Conservation (phyloP, 2,888 invertebrate genomes). For the Eugnorisma glareosa region DNA sequence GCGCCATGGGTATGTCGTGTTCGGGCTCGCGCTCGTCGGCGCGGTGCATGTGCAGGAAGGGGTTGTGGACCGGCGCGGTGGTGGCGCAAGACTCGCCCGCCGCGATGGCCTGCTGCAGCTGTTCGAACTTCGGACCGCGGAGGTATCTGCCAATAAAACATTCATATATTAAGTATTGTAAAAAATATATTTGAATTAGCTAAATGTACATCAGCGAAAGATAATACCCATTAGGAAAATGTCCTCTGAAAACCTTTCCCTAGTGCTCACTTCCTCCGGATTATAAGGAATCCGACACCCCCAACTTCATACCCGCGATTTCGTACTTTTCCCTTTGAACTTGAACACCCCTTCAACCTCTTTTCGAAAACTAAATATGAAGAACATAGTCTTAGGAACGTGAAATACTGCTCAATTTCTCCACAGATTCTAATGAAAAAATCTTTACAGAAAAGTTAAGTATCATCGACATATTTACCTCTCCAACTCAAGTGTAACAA, state of each 20-base stretch:
- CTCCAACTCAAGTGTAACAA: constrained; percentile 96
- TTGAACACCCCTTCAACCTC: background rate
- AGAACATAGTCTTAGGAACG: background rate
- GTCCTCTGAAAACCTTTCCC: background rate
- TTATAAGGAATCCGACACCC: background rate
- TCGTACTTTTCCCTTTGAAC: background rate
- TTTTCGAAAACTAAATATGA: background rate
- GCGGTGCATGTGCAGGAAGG: constrained; percentile 90
- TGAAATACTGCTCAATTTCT: background rate
- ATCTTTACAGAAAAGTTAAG: background rate
- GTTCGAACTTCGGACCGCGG: constrained; percentile 97
- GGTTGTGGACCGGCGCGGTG: constrained; percentile 90
- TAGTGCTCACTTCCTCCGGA: background rate
- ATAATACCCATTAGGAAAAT: background rate
- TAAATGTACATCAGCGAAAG: background rate
- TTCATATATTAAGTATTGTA: background rate
- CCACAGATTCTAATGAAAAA: background rate
- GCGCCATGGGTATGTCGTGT: constrained; percentile 84
- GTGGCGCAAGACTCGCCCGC: constrained; percentile 93
- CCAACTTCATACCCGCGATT: background rate
- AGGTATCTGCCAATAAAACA: constrained; percentile 91
- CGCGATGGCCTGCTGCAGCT: constrained; percentile 96
- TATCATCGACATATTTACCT: constrained; percentile 82
- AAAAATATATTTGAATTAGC: background rate
- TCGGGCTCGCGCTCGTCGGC: constrained; percentile 78